A percentile compares a stretch with the other conserved stretches of the same genome.
phyloP scores from a whole-genome alignment of 2,113 vertebrate species.

The Lepidothrix coronata region DNA sequence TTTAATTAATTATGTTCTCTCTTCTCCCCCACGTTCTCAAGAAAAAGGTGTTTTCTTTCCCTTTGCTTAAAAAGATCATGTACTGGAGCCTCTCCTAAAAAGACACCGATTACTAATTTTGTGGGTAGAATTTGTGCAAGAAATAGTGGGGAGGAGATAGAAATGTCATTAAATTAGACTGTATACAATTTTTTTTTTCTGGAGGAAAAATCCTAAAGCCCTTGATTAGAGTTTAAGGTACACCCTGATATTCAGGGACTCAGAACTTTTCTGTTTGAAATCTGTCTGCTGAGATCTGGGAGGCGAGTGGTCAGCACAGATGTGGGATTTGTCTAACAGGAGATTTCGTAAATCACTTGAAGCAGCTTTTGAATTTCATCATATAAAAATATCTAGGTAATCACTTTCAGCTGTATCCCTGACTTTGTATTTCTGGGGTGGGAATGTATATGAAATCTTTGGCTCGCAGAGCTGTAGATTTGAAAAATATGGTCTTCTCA shows the following conservation, averaged over 20 bases:
- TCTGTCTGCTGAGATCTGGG: slow-evolving; percentile 55
- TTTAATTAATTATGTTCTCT: background rate
- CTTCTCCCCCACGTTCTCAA: background rate
- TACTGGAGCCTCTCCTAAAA: background rate
- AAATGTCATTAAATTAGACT: background rate
- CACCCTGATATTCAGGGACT: background rate
- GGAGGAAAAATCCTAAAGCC: background rate
- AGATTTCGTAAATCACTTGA: slow-evolving; percentile 51
- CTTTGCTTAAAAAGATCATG: background rate
- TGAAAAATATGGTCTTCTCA: slow-evolving; percentile 57
- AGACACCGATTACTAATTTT: background rate
- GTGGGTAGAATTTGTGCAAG: background rate
- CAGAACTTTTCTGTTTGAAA: background rate
- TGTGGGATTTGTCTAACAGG: slow-evolving; percentile 54
- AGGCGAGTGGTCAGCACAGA: slow-evolving; percentile 54
- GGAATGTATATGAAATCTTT: slow-evolving; percentile 49
- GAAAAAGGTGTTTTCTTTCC: background rate
- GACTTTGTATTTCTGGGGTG: slow-evolving; percentile 50
- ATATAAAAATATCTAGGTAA: slow-evolving; percentile 53
- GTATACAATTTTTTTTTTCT: background rate
- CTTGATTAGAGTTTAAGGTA: background rate
- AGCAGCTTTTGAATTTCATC: slow-evolving; percentile 50
- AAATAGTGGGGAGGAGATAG: background rate
- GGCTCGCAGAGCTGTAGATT: background rate
- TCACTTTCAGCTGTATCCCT: slow-evolving; percentile 54